Conservation (phyloP, 2,797 vertebrate genomes). For the Sitta carolinensis region DNA sequence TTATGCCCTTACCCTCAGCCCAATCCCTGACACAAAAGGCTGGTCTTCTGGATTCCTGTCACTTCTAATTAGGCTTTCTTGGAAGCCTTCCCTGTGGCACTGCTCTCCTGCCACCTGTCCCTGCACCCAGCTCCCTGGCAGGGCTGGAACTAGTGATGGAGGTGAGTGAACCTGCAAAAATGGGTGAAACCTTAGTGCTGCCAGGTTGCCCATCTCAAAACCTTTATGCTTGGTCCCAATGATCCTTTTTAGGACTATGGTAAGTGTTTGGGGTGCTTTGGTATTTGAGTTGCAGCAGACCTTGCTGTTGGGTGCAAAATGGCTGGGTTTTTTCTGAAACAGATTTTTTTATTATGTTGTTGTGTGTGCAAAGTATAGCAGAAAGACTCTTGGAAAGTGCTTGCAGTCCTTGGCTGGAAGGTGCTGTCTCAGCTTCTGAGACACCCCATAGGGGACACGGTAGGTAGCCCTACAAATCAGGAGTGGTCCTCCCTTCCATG, state of each 20-base stretch:
- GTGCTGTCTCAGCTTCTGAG: background rate
- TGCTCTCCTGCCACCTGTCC: background rate
- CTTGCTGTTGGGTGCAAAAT: background rate
- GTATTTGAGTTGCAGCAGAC: background rate
- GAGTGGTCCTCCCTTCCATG: background rate
- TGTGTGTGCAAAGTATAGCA: background rate
- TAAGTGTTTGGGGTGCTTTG: background rate
- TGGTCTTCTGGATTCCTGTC: background rate
- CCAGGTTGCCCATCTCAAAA: background rate
- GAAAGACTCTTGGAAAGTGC: background rate
- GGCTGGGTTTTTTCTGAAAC: background rate
- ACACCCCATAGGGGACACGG: accelerated
- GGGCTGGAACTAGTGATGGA: background rate
- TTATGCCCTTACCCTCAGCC: background rate
- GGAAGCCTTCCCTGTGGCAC: background rate
- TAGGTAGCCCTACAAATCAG: background rate
- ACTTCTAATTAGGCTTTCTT: background rate
- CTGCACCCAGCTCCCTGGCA: background rate
- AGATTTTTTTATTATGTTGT: background rate
- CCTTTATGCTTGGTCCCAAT: background rate
- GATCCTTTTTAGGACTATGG: background rate
- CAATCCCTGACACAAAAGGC: accelerated
- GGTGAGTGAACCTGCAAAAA: background rate
- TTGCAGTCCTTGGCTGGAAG: background rate
- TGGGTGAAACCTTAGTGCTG: background rate